A percentile compares a stretch with the other conserved stretches of the same genome.
Evolutionary conservation across 2,113 vertebrate genomes (phyloP).

Genomic region (Platichthys stellatus): DNA sequence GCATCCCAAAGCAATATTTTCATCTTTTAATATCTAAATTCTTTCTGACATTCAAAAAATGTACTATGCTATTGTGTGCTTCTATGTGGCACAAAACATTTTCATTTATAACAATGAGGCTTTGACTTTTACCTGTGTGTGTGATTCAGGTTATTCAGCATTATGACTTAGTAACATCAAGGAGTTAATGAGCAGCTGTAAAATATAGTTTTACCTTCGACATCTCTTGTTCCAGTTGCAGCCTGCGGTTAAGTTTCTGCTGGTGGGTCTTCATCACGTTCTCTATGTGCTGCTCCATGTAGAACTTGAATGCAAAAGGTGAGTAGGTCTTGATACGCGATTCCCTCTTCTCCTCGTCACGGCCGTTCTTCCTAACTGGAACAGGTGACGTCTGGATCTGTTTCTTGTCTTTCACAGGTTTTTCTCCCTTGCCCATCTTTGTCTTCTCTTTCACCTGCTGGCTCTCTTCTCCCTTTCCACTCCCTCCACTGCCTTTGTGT

Average conservation of each 20-base stretch:
- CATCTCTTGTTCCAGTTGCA: conserved; percentile 98
- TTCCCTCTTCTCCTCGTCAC: conserved; percentile 95
- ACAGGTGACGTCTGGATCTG: conserved; percentile 97
- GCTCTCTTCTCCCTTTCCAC: conserved; percentile 71
- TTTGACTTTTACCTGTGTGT: too few relatives aligned
- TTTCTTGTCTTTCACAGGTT: conserved; percentile 91
- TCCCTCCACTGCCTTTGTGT: conserved; percentile 61
- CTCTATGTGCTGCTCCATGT: conserved; percentile 99
- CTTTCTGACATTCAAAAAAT: too few relatives aligned
- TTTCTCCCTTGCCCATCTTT: conserved; percentile 87
- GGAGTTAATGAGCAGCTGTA: too few relatives aligned
- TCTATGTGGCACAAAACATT: too few relatives aligned
- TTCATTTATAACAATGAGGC: too few relatives aligned
- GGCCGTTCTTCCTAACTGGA: conserved; percentile 90
- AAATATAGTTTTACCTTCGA: conserved; percentile 86
- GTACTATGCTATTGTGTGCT: too few relatives aligned
- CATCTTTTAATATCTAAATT: too few relatives aligned
- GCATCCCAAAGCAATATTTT: too few relatives aligned
- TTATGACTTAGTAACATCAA: too few relatives aligned
- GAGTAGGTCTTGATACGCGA: conserved; percentile 98
- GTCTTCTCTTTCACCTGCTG: conserved; percentile 84
- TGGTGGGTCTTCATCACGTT: conserved; percentile 98
- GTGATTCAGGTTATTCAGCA: too few relatives aligned
- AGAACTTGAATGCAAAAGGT: conserved; percentile 98
- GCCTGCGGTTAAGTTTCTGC: conserved; percentile 93